Evolutionary conservation across 2,113 vertebrate species (phyloP), one percentile per base, ranked within the genome.

Genomic region (Xenotilapia flavipinnis): DNA sequence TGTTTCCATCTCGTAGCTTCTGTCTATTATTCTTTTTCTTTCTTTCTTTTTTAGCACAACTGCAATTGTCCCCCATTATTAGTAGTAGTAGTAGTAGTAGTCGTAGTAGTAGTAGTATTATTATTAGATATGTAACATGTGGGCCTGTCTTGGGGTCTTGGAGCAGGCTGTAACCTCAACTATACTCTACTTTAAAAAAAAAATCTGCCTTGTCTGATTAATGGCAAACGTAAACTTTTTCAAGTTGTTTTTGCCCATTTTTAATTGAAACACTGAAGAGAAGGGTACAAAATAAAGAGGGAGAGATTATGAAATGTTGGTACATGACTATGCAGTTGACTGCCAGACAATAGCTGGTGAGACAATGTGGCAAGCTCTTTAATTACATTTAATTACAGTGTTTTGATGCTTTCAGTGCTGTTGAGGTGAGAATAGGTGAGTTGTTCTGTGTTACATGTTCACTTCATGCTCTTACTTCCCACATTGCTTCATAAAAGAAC

Each of bases 31-130:
- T 70, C n/a, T 75, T 47, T 17, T 17, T 75, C 15, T 75, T 49
- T 77, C 9, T 49, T 77, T 77, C 23, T 49, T 77, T 60, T 55
- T 85, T 14, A 54, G 17, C 53, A 60, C 38, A n/a, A 79, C 26
- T 9, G 11, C 26, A 36, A 73, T 23, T 28, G 28, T 80, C 77
- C 54, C 36, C 19, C 36, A 54, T 49, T 1, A 38, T 60, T 1
- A 11, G 15, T 8, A 56, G 0, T 54, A 55, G 0, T 55, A 56
- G 0, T 55, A 55, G 0, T 55, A 26, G 4, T 28, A 26, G 0
- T 55, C 13, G 0, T 55, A 55, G 11, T 28, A 54, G 10, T 54
- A 54, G 19, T 2, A 10, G 33, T 10, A 58, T 2, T 17, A 31
- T 4, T 26, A 58, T 47, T 40, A 40, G 23, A 45, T 38, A 26